Percentiles rank a stretch among this genome's conserved stretches.
phyloP scores from a whole-genome alignment of 2,113 vertebrate genomes.

The Prolemur simus region DNA sequence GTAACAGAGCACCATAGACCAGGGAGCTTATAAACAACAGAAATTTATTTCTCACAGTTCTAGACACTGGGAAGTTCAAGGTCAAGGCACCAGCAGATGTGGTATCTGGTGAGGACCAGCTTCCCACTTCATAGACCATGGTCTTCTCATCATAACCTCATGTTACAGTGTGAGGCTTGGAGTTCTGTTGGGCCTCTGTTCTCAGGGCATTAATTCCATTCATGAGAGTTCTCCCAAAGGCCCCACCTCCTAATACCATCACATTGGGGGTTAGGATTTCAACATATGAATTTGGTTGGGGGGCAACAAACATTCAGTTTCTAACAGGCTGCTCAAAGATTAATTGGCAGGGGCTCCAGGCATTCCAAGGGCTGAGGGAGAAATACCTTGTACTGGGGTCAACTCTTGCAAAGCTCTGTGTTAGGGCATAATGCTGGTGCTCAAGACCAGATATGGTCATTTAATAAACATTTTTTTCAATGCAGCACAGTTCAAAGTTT shows the following conservation, averaged over 20 bases:
- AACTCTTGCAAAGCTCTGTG: neutral
- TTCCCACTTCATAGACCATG: neutral
- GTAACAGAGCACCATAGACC: neutral
- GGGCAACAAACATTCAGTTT: neutral
- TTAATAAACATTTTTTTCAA: neutral
- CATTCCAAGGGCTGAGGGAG: neutral
- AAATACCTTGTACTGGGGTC: neutral
- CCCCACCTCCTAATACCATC: neutral
- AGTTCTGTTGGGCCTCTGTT: neutral
- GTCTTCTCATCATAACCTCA: neutral
- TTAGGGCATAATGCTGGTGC: neutral
- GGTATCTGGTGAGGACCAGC: neutral
- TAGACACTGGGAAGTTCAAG: neutral
- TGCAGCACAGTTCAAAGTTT: neutral
- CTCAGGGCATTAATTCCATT: neutral
- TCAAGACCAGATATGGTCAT: neutral
- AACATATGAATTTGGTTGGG: neutral
- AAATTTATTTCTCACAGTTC: neutral
- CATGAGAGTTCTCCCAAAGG: neutral
- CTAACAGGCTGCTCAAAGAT: neutral
- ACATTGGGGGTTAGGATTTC: neutral
- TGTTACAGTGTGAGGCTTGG: neutral
- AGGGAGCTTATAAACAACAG: neutral
- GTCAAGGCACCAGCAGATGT: neutral
- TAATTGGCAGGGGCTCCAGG: neutral